These are phyloP conservation scores for Melanotaenia parkinsoni DNA, from an alignment of 2,797 vertebrate genomes.

Conservation along the genomic window DNA sequence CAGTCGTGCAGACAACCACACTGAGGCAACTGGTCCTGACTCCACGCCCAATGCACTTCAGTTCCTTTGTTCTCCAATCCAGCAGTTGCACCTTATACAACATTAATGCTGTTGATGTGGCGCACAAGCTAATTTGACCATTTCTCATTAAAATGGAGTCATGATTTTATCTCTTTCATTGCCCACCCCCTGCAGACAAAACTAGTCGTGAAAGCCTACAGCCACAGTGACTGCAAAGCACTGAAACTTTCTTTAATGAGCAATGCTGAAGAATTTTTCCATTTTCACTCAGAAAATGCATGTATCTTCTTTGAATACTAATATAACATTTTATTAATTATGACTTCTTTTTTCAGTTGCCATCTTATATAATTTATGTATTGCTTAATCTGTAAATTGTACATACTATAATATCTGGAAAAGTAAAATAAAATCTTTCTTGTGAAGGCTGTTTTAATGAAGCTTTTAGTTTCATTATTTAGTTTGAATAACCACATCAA, in stretches of 20 bases:
- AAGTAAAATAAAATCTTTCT: conserved; percentile 67
- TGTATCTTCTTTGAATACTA: conserved; percentile 62
- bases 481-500: conserved; percentile 41
- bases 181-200: conserved; percentile 28
- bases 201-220: conserved; percentile 36
- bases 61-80: conserved; percentile 31
- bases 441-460: conserved; percentile 57
- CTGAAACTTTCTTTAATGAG: conserved; percentile 44
- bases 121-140: conserved; percentile 34
- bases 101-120: conserved; percentile 42
- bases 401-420: conserved; percentile 67
- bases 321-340: conserved; percentile 50
- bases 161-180: conserved; percentile 32
- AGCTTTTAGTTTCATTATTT: conserved; percentile 55
- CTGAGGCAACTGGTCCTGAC: conserved; percentile 6
- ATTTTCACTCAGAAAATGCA: conserved; percentile 46
- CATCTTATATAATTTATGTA: conserved; percentile 60
- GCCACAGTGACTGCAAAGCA: conserved; percentile 30
- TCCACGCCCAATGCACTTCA: conserved; percentile 13
- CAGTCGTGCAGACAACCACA: neutral
- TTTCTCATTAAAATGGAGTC: conserved; percentile 55
- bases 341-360: conserved; percentile 33
- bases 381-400: conserved; percentile 72
- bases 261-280: conserved; percentile 31
- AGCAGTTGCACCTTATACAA: conserved; percentile 27